Evolutionary conservation across 2,797 vertebrate genomes (phyloP).

Genomic region (Rhinophrynus dorsalis): DNA sequence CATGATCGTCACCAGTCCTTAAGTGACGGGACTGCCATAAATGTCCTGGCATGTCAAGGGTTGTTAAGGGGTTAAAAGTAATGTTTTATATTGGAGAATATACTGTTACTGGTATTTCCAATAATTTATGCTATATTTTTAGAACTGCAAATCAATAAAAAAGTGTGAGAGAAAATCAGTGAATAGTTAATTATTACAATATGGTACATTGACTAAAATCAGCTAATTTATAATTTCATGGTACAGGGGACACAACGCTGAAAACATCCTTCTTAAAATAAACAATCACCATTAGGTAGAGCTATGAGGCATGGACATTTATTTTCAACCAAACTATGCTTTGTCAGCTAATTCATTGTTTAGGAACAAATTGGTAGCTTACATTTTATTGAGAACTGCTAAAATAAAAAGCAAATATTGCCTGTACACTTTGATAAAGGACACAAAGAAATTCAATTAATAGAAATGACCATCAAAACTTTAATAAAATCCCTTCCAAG

Average conservation of each 20-base stretch:
- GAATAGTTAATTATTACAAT: slow-evolving; percentile 7
- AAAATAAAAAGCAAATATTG: neutral
- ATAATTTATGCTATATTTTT: too few species aligned
- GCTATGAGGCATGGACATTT: slow-evolving; percentile 22
- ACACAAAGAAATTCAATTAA: neutral
- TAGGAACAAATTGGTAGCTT: slow-evolving; percentile 16
- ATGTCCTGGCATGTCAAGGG: too few species aligned
- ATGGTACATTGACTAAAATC: neutral
- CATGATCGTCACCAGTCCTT: too few species aligned
- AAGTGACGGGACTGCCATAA: too few species aligned
- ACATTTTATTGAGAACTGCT: slow-evolving; percentile 1
- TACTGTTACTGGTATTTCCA: too few species aligned
- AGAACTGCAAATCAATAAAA: too few species aligned
- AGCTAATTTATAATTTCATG: slow-evolving; percentile 1
- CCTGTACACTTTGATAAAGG: slow-evolving; percentile 2
- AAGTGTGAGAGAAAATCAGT: neutral
- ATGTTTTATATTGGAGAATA: too few species aligned
- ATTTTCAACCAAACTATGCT: slow-evolving; percentile 2
- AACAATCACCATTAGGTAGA: slow-evolving; percentile 11
- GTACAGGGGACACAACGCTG: slow-evolving; percentile 10
- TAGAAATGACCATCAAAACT: neutral
- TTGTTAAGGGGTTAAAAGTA: too few species aligned
- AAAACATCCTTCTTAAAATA: slow-evolving; percentile 6
- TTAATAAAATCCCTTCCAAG: neutral
- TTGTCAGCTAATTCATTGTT: slow-evolving; percentile 23